Base-by-base conservation (phyloP, 2,797 vertebrate genomes). In the Acipenser oxyrinchus region DNA sequence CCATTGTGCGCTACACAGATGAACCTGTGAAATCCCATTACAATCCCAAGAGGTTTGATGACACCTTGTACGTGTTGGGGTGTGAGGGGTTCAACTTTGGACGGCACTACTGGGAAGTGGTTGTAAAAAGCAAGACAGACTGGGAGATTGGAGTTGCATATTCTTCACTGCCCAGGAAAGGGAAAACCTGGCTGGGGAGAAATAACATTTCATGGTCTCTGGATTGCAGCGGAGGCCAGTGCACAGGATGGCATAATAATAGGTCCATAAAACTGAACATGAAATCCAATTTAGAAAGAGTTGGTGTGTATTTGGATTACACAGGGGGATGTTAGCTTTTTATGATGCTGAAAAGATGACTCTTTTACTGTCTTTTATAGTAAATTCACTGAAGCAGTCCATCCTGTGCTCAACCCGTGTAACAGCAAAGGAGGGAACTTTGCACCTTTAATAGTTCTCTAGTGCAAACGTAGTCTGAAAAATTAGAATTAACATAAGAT, bases 381-480 rank as follows among this genome's bases (percentile, higher is more conserved):
- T 63, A 69, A 5, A 10, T 71, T 81, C 81, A 74, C 66, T 55
- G 73, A 79, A 66, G 57, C 57, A 66, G 51, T 80, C 71, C 75
- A 73, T 68, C 58, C 76, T 79, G 6, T 68, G 63, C 76, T 81
- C 78, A 74, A 74, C 70, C 71, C 66, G 66, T 71, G 73, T 66
- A 71, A 71, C 49, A 74, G 66, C 65, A 71, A 77, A 74, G 59
- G 64, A 12, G 13, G 75, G 15, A 73, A 77, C 66, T 11, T 1
- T 23, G 23, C 23, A 23, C 23, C 23, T 23, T 23, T 23, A 23
- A 23, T 23, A 23, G 23, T 23, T 23, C 23, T 23, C 23, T 23
- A 23, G 23, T 3, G 1, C 23, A 23, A 23, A 1, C 1, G 23
- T 23, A 23, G 7, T 7, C 66, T 7, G 23, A 23, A 23, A 23